phyloP scores from a whole-genome alignment of 2,888 invertebrate species.

The Petrolisthes cinctipes region DNA sequence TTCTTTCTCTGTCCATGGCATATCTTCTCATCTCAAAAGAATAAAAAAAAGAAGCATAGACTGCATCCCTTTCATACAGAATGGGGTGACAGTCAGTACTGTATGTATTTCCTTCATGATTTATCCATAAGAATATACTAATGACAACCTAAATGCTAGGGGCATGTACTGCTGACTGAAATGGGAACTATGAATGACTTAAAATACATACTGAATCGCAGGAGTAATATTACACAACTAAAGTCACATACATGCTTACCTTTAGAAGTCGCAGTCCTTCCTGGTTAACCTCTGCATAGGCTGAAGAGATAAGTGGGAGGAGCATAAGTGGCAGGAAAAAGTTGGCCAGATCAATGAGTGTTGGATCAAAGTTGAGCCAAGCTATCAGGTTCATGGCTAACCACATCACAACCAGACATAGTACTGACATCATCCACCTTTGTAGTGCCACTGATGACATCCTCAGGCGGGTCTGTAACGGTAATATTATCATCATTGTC shows the following conservation, averaged over 20 bases:
- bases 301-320: constrained; percentile 70
- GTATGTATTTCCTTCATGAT: too few relatives aligned
- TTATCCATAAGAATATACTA: too few relatives aligned
- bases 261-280: constrained; percentile 70
- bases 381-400: constrained; percentile 69
- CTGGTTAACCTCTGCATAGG: constrained; percentile 71
- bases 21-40: too few relatives aligned
- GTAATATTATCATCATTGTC: neutral
- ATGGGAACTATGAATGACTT: too few relatives aligned
- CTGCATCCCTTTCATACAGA: too few relatives aligned
- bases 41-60: too few relatives aligned
- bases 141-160: too few relatives aligned
- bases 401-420: constrained; percentile 69
- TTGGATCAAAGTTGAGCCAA: constrained; percentile 70
- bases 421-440: constrained; percentile 70
- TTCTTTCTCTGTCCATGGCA: too few relatives aligned
- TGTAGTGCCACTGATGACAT: constrained; percentile 70
- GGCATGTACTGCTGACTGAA: too few relatives aligned
- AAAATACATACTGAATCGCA: too few relatives aligned
- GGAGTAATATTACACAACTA: too few relatives aligned
- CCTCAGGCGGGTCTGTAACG: constrained; percentile 69
- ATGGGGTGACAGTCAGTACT: too few relatives aligned
- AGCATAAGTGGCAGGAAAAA: constrained; percentile 70
- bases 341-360: constrained; percentile 68
- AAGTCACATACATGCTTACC: constrained; percentile 68